These are phyloP conservation scores for Sinonovacula constricta DNA, from an alignment of 1,140 invertebrate genomes.

Conservation along the genomic window DNA sequence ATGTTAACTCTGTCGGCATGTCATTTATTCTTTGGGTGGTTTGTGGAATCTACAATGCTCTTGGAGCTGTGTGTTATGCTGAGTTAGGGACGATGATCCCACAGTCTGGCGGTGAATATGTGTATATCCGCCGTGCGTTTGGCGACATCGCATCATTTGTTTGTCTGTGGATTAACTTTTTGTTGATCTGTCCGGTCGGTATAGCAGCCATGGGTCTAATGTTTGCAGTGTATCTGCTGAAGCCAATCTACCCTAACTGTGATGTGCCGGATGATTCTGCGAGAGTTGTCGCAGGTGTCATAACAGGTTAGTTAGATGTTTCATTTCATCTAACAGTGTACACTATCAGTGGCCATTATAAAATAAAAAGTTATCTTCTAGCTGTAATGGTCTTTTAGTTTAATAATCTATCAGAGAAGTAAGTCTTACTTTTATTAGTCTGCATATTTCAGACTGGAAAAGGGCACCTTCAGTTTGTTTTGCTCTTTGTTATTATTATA, in stretches of 20 bases:
- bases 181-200: slow-evolving; percentile 87
- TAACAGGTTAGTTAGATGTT: slow-evolving; percentile 43
- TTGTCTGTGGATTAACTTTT: slow-evolving; percentile 91
- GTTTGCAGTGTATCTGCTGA: slow-evolving; percentile 95
- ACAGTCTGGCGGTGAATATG: slow-evolving; percentile 98
- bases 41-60: slow-evolving; percentile 88
- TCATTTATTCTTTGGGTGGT: slow-evolving; percentile 89
- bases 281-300: slow-evolving; percentile 26
- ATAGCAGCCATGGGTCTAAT: slow-evolving; percentile 98
- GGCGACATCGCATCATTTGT: slow-evolving; percentile 89
- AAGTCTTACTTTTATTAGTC: too few species aligned
- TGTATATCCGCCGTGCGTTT: slow-evolving; percentile 95
- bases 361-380: too few species aligned
- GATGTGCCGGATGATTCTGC: slow-evolving; percentile 41
- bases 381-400: too few species aligned
- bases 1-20: slow-evolving; percentile 90
- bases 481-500: too few species aligned
- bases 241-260: slow-evolving; percentile 87
- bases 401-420: too few species aligned
- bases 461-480: too few species aligned
- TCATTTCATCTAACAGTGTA: too few species aligned
- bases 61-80: slow-evolving; percentile 93
- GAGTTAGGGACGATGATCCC: slow-evolving; percentile 96
- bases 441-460: too few species aligned
- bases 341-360: too few species aligned